Base-by-base conservation (phyloP, 2,797 vertebrate species). In the Onychomys leucogaster region DNA sequence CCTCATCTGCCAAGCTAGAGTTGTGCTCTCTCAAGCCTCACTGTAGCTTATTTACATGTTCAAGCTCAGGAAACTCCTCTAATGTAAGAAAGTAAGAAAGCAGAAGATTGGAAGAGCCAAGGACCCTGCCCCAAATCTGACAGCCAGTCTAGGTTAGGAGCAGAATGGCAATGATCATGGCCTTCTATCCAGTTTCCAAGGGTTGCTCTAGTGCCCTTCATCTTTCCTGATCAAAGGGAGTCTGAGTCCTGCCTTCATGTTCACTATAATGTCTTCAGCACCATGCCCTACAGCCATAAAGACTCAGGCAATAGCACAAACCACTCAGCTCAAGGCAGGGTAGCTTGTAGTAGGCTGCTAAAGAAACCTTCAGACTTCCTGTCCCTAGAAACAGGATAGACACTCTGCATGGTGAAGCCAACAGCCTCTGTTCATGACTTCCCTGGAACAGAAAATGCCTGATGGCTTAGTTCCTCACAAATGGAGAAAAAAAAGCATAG, bases 11-110 rank as follows among this genome's bases (percentile, higher is more conserved):
- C 81, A 12, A 49, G 27, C 29, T 55, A 27, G 80, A 37, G 17
- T 0, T 12, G 16, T 4, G 8, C 49, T n/a, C 78, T 37, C 3
- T 73, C 65, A 14, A 4, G 41, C 0, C 0, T 9, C 37, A 10
- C 55, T 8, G 13, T 2, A 52, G 23, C 14, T 21, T 29, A 6
- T 34, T 16, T 55, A 52, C n/a, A 67, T 32, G 29, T 9, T 41
- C 17, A 34, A 43, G 6, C 25, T 46, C 5, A n/a, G 5, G 43
- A 52, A 49, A 8, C 3, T 76, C 41, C 63, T 69, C 59, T 57
- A 27, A 6, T 37, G 41, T 25, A 65, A 90, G 16, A 41, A 80
- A 69, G 23, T 12, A 78, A 85, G 55, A 76, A 67, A 80, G n/a
- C 13, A 75, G 61, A 94, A 34, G 27, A 37, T 2, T 4, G 14